Evolutionary conservation across 2,888 invertebrate species (phyloP).

Genomic region (Keiferia lycopersicella): DNA sequence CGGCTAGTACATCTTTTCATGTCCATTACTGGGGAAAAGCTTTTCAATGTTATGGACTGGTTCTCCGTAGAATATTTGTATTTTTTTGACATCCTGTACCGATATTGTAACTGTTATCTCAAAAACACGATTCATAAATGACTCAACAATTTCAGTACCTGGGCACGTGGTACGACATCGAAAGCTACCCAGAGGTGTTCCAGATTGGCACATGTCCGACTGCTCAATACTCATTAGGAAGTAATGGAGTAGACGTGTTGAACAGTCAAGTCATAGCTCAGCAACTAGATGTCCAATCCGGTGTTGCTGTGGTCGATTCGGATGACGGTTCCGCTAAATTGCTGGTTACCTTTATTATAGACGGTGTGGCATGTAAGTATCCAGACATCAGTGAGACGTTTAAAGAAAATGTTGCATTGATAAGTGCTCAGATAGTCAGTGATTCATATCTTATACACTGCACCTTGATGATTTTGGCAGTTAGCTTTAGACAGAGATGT

Average conservation of each 20-base stretch:
- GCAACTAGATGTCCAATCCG: conserved; percentile 64
- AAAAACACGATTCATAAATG: too few relatives aligned
- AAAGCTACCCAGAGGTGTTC: conserved; percentile 42
- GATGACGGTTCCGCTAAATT: conserved; percentile 57
- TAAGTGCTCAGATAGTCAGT: too few relatives aligned
- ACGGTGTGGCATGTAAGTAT: conserved; percentile 70
- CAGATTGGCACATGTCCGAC: conserved; percentile 54
- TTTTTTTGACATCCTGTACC: too few relatives aligned
- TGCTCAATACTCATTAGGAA: conserved; percentile 45
- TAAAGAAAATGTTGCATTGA: not conserved
- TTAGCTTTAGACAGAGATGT: too few relatives aligned
- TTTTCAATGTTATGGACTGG: too few relatives aligned
- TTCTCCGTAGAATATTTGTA: too few relatives aligned
- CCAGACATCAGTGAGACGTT: not conserved
- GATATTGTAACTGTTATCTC: too few relatives aligned
- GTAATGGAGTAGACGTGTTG: conserved; percentile 31
- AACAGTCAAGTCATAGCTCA: conserved; percentile 42
- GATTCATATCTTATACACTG: too few relatives aligned
- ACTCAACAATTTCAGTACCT: conserved; percentile 24
- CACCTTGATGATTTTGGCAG: too few relatives aligned
- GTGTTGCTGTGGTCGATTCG: conserved; percentile 35
- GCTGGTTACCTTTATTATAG: conserved; percentile 52
- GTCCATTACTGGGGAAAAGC: too few relatives aligned
- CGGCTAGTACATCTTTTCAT: too few relatives aligned
- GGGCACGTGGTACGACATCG: conserved; percentile 36